These are phyloP conservation scores for Syngnathoides biaculeatus DNA, from an alignment of 2,113 vertebrate species.

Conservation along the genomic window DNA sequence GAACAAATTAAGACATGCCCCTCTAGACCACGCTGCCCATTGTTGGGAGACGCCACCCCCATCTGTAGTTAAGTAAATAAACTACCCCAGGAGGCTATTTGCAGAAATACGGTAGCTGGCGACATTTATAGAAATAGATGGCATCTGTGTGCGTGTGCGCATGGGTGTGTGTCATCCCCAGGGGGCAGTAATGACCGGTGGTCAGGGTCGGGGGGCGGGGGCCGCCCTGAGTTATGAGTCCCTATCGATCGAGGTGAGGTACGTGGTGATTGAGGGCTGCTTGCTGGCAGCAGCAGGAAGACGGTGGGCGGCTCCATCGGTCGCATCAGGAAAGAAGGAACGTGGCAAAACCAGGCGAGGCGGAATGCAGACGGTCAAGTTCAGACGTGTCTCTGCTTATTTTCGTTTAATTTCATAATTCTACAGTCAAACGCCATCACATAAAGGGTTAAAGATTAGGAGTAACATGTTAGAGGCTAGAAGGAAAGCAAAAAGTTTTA, in stretches of 20 bases:
- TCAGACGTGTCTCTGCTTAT: too few species aligned
- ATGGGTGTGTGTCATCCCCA: background rate
- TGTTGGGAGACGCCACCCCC: background rate
- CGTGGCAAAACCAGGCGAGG: too few species aligned
- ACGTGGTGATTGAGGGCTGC: background rate
- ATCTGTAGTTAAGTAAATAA: background rate
- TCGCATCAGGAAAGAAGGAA: background rate
- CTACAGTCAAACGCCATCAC: too few species aligned
- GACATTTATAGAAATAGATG: background rate
- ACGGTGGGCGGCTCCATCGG: background rate
- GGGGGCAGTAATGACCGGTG: background rate
- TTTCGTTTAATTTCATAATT: too few species aligned
- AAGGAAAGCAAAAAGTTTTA: too few species aligned
- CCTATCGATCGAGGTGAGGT: background rate
- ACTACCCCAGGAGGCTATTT: background rate
- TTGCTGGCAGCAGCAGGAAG: background rate
- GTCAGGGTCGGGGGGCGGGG: background rate
- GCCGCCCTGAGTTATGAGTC: background rate
- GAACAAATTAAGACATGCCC: background rate
- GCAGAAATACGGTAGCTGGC: background rate
- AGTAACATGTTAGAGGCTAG: too few species aligned
- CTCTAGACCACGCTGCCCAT: background rate
- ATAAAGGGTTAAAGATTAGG: too few species aligned
- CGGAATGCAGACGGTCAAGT: too few species aligned
- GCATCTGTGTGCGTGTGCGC: background rate